Evolutionary conservation across 2,113 vertebrate species (phyloP), one percentile per base, ranked within the genome.

Genomic region (Syngnathoides biaculeatus): DNA sequence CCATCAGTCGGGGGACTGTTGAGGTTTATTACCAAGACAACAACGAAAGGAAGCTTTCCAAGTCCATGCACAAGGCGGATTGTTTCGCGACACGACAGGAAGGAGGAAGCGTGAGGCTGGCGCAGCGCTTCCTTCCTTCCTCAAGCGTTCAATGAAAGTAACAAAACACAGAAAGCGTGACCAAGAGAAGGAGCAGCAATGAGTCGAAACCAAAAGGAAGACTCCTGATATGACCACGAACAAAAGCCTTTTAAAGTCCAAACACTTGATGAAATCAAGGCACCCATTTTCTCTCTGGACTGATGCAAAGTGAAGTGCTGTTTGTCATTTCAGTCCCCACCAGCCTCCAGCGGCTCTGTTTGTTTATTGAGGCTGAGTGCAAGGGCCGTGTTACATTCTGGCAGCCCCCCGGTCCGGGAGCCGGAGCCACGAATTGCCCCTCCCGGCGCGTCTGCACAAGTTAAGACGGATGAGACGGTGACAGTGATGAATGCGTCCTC

Each of bases 31-130:
- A 69, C 78, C 30, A 22, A 47, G 64, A 79, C 69, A 80, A 82
- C 30, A 26, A 68, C 45, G 42, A 80, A 78, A 81, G 83, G 77
- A 77, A 85, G 74, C 76, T 81, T 85, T 79, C 73, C 59, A 60
- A 77, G 83, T 84, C 69, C 75, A 77, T 13, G 0, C 69, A 72
- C 45, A 63, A 77, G 56, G 64, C 61, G 68, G 75, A 81, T 86
- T 87, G 82, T 86, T 88, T 69, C 82, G 79, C 87, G 87, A 90
- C 90, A 92, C 88, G 92, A 91, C 91, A 93, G 90, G 91, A 93
- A 92, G 83, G 91, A 92, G 92, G 92, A 93, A 92, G 86, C 62
- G 58, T 55, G 69, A 84, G 78, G 75, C 86, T 87, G 87, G 90
- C 78, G 77, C 84, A 82, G 83, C 70, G 69, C 88, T 92, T 92